Evolutionary conservation across 1,140 invertebrate species (phyloP), one percentile per base, ranked within the genome.

Genomic region (Trichoplusia ni): DNA sequence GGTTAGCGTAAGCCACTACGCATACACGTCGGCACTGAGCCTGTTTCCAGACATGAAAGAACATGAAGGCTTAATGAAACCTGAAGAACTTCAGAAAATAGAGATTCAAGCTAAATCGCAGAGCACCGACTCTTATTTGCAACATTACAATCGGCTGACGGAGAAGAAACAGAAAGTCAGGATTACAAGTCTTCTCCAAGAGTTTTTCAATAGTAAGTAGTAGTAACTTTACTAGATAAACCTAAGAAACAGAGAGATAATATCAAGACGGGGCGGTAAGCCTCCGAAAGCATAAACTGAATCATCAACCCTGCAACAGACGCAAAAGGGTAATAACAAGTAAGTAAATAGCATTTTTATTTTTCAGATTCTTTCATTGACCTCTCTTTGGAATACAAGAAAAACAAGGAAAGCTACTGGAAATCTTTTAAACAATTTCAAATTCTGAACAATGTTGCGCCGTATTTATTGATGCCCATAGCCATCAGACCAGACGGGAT

Each of bases 361-460:
- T 19, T 73, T 86, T 11, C 77, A 91, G 90, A 84, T 78, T 91
- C 90, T 5, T 89, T 91, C 40, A 84, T 91, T 23, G 84, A 90
- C 47, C 77, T 91, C 0, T 65, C 65, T 31, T 40, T 73, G 1
- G 69, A 86, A 60, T 91, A 90, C 54, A 74, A 76, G 21, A 76
- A 67, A 21, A 77, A 60, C 9, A 80, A 81, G 23, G 71, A 89
- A 60, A 85, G 71, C 58, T 91, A 91, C 53, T 51, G 72, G 4
- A 72, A 82, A 68, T 89, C 88, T 4, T 91, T 79, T 59, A 71
- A 78, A 46, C 59, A 84, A 38, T 84, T 90, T 35, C 51, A 75
- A 1, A 67, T 84, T 14, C 64, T 91, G 3, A 89, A 81, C 33
- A 81, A 79, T 33, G 13, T 91, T 31, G 77, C 89, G 14, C 80